These are phyloP conservation scores for Xanthorhoe spadicearia DNA, from an alignment of 2,888 invertebrate species.

Conservation along the genomic window DNA sequence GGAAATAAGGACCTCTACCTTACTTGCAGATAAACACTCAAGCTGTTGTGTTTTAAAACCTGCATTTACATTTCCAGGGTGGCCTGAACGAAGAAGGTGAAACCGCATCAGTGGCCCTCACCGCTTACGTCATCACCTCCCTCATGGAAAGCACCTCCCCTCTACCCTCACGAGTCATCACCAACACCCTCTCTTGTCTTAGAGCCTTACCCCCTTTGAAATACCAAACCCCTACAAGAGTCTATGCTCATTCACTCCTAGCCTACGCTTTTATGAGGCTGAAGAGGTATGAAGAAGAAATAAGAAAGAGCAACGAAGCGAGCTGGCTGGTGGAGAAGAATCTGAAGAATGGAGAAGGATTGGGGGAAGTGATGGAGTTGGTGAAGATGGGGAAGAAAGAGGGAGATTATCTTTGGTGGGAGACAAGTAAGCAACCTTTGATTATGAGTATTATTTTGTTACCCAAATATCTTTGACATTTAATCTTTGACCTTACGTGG, in stretches of 20 bases:
- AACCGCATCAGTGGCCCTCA: constrained; percentile 85
- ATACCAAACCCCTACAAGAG: constrained; percentile 55
- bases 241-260: constrained; percentile 68
- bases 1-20: too few relatives aligned
- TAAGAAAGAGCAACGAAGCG: constrained; percentile 46
- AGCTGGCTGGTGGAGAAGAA: constrained; percentile 43
- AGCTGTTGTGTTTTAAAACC: not conserved
- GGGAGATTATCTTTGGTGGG: constrained; percentile 92
- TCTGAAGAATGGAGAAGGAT: constrained; percentile 63
- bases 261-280: constrained; percentile 68
- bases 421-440: constrained; percentile 79
- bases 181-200: constrained; percentile 86
- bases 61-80: constrained; percentile 65
- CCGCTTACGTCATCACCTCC: constrained; percentile 88
- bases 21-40: too few relatives aligned
- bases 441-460: not conserved
- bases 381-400: constrained; percentile 64
- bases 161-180: constrained; percentile 74
- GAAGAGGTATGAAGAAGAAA: constrained; percentile 61
- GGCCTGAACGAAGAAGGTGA: constrained; percentile 80
- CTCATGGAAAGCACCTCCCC: constrained; percentile 85
- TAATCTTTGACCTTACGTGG: too few relatives aligned
- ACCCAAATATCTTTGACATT: too few relatives aligned
- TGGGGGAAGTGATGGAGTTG: constrained; percentile 60
- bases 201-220: constrained; percentile 72